Conservation (phyloP, 2,888 invertebrate species). For the Rhaphigaster nebulosa region DNA sequence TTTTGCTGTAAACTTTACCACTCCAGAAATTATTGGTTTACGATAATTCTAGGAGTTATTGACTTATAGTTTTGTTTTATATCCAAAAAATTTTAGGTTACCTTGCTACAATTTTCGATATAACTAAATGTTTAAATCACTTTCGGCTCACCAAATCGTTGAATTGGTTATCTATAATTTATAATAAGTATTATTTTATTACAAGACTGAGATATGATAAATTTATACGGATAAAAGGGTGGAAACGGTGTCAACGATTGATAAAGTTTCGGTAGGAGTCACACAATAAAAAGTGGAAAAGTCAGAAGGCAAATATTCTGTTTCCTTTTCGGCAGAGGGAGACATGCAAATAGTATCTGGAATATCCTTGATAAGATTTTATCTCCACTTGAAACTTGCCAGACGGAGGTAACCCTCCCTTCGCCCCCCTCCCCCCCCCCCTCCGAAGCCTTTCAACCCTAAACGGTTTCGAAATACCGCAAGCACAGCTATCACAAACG, state of each 20-base stretch:
- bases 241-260: neutral
- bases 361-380: slow-evolving; percentile 49
- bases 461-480: slow-evolving; percentile 49
- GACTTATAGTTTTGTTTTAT: too few species aligned
- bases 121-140: too few species aligned
- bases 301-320: slow-evolving; percentile 42
- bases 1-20: too few species aligned
- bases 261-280: slow-evolving; percentile 31
- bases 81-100: too few species aligned
- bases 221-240: neutral
- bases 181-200: too few species aligned
- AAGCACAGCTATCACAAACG: slow-evolving; percentile 1
- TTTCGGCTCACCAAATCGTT: too few species aligned
- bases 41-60: too few species aligned
- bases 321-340: slow-evolving; percentile 31
- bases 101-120: too few species aligned
- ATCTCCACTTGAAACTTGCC: slow-evolving; percentile 49
- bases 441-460: slow-evolving; percentile 41
- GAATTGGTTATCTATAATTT: neutral
- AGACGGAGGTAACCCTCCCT: slow-evolving; percentile 41
- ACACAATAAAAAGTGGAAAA: slow-evolving; percentile 31
- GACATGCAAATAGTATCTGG: slow-evolving; percentile 49
- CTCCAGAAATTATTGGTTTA: too few species aligned
- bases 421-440: too few species aligned
- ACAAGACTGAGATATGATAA: neutral